Evolutionary conservation across 2,888 invertebrate species (phyloP).

Genomic region (Lymantria dispar): DNA sequence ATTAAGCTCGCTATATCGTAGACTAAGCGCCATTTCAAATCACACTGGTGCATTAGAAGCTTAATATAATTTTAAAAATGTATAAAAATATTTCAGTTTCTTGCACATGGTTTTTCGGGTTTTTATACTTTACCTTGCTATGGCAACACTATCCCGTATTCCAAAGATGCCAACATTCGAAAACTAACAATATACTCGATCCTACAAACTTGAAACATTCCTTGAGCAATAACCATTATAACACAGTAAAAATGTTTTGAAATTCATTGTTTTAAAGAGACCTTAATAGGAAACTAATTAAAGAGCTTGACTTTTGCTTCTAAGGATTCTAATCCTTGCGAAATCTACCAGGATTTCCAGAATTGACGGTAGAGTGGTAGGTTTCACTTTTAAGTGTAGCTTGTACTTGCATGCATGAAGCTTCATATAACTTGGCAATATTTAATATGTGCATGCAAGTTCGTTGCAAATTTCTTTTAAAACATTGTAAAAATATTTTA

Average conservation of each 20-base stretch:
- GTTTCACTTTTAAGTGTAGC: too few relatives aligned
- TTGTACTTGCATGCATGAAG: too few relatives aligned
- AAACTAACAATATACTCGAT: conserved; percentile 34
- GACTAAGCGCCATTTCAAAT: conserved; percentile 2
- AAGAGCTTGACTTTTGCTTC: conserved; percentile 43
- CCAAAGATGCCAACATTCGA: conserved; percentile 35
- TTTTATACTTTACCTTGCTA: conserved; percentile 24
- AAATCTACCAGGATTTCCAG: conserved; percentile 8
- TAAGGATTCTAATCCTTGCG: conserved; percentile 41
- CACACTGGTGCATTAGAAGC: conserved; percentile 6
- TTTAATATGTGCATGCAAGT: too few relatives aligned
- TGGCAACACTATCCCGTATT: conserved; percentile 36
- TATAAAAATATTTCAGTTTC: conserved; percentile 37
- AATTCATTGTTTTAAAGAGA: conserved; percentile 66
- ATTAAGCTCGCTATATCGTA: not conserved
- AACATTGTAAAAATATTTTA: too few relatives aligned
- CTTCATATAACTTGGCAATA: too few relatives aligned
- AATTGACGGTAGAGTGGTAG: too few relatives aligned
- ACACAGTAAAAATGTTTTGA: conserved; percentile 38
- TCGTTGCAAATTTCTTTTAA: too few relatives aligned
- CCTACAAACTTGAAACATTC: conserved; percentile 52
- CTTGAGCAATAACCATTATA: conserved; percentile 60
- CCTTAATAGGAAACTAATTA: conserved; percentile 50
- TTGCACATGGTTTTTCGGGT: conserved; percentile 15
- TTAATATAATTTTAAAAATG: conserved; percentile 23